phyloP scores from a whole-genome alignment of 2,888 invertebrate species.

The Drosophila pegasa region DNA sequence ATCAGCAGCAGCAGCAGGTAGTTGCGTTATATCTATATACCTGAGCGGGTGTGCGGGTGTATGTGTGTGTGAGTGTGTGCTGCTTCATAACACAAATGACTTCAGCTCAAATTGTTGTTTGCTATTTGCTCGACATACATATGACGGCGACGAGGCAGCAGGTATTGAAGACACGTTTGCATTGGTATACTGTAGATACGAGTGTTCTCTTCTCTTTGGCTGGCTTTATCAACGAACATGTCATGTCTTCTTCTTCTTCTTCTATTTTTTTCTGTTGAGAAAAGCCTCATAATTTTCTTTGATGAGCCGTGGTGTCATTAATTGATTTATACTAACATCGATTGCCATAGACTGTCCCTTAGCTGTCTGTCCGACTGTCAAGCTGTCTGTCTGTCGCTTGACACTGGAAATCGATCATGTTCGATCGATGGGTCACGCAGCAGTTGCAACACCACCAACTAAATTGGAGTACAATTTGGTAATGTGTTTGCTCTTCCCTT shows the following conservation, averaged over 20 bases:
- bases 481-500: conserved; percentile 59
- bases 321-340: conserved; percentile 73
- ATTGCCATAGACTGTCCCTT: conserved; percentile 36
- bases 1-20: conserved; percentile 63
- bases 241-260: conserved; percentile 23
- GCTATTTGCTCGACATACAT: conserved; percentile 62
- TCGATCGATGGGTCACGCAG: conserved; percentile 12
- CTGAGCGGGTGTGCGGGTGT: conserved; percentile 12
- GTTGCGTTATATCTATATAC: conserved; percentile 27
- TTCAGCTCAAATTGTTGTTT: conserved; percentile 56
- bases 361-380: background rate
- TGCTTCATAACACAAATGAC: conserved; percentile 52
- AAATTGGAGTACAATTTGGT: conserved; percentile 56
- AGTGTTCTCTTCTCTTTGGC: conserved; percentile 8
- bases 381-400: background rate
- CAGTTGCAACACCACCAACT: conserved; percentile 22
- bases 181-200: conserved; percentile 7
- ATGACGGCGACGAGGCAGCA: conserved; percentile 21
- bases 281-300: conserved; percentile 73
- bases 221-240: conserved; percentile 59
- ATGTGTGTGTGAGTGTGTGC: conserved; percentile 12
- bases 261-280: conserved; percentile 29
- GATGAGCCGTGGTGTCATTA: conserved; percentile 71
- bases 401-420: conserved; percentile 31
- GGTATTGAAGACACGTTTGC: conserved; percentile 54